Evolutionary conservation across 2,888 invertebrate species (phyloP).

Genomic region (Metacarcinus magister): DNA sequence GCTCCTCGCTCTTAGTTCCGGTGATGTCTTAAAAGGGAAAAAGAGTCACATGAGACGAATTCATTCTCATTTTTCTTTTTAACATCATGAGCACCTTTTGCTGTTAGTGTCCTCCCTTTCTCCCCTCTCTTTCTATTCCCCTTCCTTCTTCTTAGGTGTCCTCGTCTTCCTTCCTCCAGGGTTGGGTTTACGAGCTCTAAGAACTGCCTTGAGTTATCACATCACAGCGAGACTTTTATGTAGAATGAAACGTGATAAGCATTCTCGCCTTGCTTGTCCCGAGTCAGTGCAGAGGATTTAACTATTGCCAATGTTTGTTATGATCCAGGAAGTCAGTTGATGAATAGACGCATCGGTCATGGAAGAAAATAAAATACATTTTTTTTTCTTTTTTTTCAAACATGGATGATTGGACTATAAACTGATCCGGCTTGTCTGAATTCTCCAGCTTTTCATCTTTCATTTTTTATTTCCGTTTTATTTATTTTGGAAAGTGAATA

Average conservation of each 20-base stretch:
- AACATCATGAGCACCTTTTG: background rate
- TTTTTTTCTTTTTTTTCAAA: no score
- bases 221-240: background rate
- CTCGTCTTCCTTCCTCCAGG: background rate
- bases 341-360: no score
- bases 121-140: background rate
- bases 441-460: no score
- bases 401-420: no score
- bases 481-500: no score
- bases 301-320: no score
- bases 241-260: background rate
- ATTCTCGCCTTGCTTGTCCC: no score
- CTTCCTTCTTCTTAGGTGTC: background rate
- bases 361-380: no score
- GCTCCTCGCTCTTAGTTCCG: background rate
- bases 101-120: background rate
- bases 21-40: background rate
- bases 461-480: no score
- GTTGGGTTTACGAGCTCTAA: background rate
- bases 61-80: background rate
- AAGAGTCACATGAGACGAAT: background rate
- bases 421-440: no score
- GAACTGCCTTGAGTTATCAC: background rate
- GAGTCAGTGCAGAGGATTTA: no score
- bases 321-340: no score